Conservation (phyloP, 2,888 invertebrate species). For the Pseudococcus viburni region DNA sequence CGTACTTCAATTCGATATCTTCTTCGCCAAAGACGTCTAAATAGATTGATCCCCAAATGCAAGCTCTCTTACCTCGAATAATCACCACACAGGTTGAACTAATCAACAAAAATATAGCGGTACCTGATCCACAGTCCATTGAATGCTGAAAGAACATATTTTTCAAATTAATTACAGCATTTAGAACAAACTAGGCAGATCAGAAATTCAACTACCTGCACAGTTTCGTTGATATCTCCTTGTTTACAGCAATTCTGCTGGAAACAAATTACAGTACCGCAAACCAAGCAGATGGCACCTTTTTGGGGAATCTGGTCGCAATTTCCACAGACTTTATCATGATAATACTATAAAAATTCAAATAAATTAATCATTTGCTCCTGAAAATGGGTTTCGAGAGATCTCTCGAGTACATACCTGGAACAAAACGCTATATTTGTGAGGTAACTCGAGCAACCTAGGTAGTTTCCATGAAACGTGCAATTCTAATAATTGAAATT, state of each 20-base stretch:
- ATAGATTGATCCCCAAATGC: constrained; percentile 98
- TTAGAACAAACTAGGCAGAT: too few species aligned
- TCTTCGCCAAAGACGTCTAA: constrained; percentile 98
- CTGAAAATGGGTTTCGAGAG: too few species aligned
- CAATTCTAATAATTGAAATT: background rate
- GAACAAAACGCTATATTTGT: constrained; percentile 92
- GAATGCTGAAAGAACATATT: constrained; percentile 79
- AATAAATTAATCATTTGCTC: background rate
- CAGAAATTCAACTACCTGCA: constrained; percentile 73
- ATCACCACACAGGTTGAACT: constrained; percentile 96
- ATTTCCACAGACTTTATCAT: constrained; percentile 80
- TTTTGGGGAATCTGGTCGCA: constrained; percentile 92
- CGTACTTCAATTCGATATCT: constrained; percentile 96
- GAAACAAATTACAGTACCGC: constrained; percentile 93
- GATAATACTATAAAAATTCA: constrained; percentile 74
- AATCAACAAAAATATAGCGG: constrained; percentile 93
- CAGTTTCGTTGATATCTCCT: constrained; percentile 88
- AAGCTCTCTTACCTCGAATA: constrained; percentile 91
- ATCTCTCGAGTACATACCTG: constrained; percentile 71
- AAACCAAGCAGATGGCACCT: constrained; percentile 92
- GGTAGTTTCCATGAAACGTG: constrained; percentile 81
- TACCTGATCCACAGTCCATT: constrained; percentile 94
- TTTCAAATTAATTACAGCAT: too few species aligned
- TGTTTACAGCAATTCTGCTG: constrained; percentile 90
- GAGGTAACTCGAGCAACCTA: constrained; percentile 85